Evolutionary conservation across 1,140 invertebrate genomes (phyloP).

Genomic region (Drosophila gunungcola): DNA sequence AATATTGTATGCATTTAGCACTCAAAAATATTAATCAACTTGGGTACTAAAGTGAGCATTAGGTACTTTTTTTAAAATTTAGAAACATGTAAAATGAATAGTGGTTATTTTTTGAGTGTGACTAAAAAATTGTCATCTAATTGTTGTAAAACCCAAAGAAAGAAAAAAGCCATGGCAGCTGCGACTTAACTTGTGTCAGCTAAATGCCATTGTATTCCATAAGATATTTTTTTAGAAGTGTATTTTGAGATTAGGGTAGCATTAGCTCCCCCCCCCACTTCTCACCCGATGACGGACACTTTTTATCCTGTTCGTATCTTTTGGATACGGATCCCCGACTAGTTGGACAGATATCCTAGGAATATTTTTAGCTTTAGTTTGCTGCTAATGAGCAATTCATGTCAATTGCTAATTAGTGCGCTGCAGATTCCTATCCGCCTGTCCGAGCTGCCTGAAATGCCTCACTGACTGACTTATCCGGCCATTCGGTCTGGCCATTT

Average conservation of each 20-base stretch:
- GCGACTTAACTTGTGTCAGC: slow-evolving; percentile 14
- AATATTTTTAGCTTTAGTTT: slow-evolving; percentile 76
- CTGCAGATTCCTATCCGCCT: slow-evolving; percentile 78
- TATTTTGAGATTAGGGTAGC: slow-evolving; percentile 33
- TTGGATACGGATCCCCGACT: slow-evolving; percentile 26
- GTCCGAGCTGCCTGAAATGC: slow-evolving; percentile 52
- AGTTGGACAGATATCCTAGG: slow-evolving; percentile 44
- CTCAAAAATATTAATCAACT: too few species aligned
- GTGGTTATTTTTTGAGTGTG: too few species aligned
- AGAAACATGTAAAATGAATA: too few species aligned
- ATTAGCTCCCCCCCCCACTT: slow-evolving; percentile 1
- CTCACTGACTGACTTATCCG: slow-evolving; percentile 66
- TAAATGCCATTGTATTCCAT: slow-evolving; percentile 27
- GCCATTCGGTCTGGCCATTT: slow-evolving; percentile 63
- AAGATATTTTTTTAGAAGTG: slow-evolving; percentile 35
- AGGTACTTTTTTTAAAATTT: too few species aligned
- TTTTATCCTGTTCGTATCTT: slow-evolving; percentile 45
- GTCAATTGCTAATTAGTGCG: slow-evolving; percentile 84
- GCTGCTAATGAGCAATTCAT: slow-evolving; percentile 84
- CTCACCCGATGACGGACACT: slow-evolving; percentile 20
- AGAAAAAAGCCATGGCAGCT: too few species aligned
- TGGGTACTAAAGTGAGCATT: too few species aligned
- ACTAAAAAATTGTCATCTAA: too few species aligned
- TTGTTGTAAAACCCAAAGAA: too few species aligned
- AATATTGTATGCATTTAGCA: too few species aligned